Evolutionary conservation across 2,113 vertebrate species (phyloP).

Genomic region (Xiphophorus couchianus): DNA sequence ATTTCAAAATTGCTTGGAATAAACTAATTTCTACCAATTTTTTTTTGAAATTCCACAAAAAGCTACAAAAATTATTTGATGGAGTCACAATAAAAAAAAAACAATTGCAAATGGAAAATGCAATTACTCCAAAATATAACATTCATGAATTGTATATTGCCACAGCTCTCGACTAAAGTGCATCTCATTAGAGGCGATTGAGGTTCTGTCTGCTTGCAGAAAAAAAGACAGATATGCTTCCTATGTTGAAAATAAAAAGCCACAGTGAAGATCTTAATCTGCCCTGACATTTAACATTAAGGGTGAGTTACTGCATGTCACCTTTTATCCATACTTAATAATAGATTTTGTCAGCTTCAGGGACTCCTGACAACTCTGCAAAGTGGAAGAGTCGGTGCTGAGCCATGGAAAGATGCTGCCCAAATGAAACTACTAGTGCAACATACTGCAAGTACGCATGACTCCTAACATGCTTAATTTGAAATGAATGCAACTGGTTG

Average conservation of each 20-base stretch:
- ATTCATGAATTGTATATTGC: background rate
- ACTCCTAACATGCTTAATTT: background rate
- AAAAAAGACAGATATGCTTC: background rate
- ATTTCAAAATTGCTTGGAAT: background rate
- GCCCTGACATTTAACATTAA: background rate
- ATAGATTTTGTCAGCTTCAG: background rate
- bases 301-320: background rate
- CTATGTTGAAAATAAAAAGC: background rate
- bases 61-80: background rate
- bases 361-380: background rate
- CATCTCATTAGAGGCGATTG: background rate
- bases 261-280: background rate
- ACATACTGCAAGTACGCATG: background rate
- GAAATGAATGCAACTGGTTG: background rate
- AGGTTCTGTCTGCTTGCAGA: background rate
- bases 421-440: background rate
- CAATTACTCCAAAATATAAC: background rate
- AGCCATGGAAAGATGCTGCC: background rate
- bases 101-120: background rate
- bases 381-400: background rate
- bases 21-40: background rate
- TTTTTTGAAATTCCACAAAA: background rate
- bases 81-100: background rate
- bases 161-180: background rate
- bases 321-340: background rate